Percentiles rank a stretch among this genome's conserved stretches.
These are phyloP conservation scores for Drosophila neonasuta DNA, from an alignment of 2,888 invertebrate genomes.

Conservation along the genomic window DNA sequence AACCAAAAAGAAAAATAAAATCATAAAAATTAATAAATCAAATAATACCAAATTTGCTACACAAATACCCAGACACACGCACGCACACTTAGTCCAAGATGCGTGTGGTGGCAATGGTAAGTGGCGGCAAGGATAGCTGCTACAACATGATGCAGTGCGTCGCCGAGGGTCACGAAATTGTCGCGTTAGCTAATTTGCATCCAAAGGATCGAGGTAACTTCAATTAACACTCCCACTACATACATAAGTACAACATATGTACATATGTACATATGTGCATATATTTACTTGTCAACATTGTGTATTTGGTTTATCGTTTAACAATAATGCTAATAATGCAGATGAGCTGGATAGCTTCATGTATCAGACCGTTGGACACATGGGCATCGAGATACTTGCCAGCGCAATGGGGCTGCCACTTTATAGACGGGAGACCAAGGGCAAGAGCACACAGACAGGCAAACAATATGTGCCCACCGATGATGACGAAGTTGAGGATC, in stretches of 20 bases:
- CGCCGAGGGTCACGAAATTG: conserved; percentile 95
- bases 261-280: conserved; percentile 1
- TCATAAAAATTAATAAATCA: conserved; percentile 6
- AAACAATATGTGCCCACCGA: conserved; percentile 91
- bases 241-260: not conserved
- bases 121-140: conserved; percentile 99
- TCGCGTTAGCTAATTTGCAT: conserved; percentile 97
- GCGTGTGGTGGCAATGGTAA: conserved; percentile 94
- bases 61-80: conserved; percentile 9
- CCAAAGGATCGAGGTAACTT: conserved; percentile 90
- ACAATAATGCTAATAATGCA: conserved; percentile 69
- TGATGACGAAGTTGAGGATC: conserved; percentile 98
- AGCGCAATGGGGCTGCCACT: conserved; percentile 97
- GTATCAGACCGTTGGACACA: conserved; percentile 99
- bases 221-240: conserved; percentile 11
- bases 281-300: not conserved
- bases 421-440: conserved; percentile 91
- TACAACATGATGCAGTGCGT: conserved; percentile 99
- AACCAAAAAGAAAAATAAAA: conserved; percentile 43
- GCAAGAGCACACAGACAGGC: conserved; percentile 90
- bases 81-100: conserved; percentile 82
- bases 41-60: conserved; percentile 30
- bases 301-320: conserved; percentile 18
- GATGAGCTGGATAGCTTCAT: conserved; percentile 98
- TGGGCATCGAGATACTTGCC: conserved; percentile 94